These are phyloP conservation scores for Hydrocynus forskahlii DNA, from an alignment of 2,797 vertebrate genomes.

Conservation along the genomic window DNA sequence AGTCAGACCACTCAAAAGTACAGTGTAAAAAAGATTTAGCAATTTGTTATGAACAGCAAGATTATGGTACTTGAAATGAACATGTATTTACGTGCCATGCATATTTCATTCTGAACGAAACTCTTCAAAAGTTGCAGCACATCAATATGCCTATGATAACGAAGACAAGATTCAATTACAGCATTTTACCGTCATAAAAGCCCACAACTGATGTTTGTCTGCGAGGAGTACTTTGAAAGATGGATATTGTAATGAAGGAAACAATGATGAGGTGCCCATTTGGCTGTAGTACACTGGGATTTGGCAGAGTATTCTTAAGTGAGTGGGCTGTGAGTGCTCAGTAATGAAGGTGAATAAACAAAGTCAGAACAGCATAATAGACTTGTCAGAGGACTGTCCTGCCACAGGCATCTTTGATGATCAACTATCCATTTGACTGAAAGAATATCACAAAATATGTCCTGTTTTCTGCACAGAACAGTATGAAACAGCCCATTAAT, in stretches of 20 bases:
- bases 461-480: background rate
- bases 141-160: background rate
- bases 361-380: constrained; percentile 19
- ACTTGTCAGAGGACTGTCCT: constrained; percentile 14
- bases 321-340: constrained; percentile 19
- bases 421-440: constrained; percentile 22
- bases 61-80: background rate
- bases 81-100: background rate
- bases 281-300: constrained; percentile 22
- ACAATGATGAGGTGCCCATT: constrained; percentile 34
- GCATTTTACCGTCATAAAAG: background rate
- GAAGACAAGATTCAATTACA: background rate
- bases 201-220: constrained; percentile 11
- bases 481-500: constrained; percentile 15
- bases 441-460: constrained; percentile 18
- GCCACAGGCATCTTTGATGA: constrained; percentile 14
- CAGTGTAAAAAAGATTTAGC: background rate
- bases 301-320: constrained; percentile 31
- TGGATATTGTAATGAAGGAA: constrained; percentile 19
- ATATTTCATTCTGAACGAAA: background rate
- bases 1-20: no score
- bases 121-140: background rate
- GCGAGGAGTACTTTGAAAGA: constrained; percentile 26
- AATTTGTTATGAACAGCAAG: background rate
- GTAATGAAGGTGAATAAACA: constrained; percentile 37